These are phyloP conservation scores for Mustelus asterias DNA, from an alignment of 2,113 vertebrate genomes.

Conservation along the genomic window DNA sequence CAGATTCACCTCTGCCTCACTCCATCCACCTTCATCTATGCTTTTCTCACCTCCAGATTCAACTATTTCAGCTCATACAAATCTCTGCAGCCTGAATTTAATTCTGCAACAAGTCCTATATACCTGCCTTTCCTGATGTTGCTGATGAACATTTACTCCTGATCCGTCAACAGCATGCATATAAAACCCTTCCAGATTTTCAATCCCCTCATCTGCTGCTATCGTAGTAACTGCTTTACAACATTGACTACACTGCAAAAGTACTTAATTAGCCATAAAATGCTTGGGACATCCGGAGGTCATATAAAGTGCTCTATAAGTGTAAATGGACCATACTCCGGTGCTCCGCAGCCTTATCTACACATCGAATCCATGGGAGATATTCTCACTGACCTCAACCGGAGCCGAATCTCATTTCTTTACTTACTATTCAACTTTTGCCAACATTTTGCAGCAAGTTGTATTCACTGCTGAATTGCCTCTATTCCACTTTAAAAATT, in stretches of 20 bases:
- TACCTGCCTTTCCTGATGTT: too few species aligned
- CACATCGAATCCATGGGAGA: neutral
- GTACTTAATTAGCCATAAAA: neutral
- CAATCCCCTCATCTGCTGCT: neutral
- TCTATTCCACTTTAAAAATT: neutral
- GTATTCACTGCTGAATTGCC: neutral
- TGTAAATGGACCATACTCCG: neutral
- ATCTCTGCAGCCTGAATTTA: neutral
- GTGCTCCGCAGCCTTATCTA: neutral
- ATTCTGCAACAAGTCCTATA: neutral
- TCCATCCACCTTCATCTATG: too few species aligned
- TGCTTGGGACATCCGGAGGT: neutral
- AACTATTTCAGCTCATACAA: neutral
- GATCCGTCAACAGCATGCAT: too few species aligned
- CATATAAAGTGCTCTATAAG: neutral
- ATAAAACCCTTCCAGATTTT: neutral
- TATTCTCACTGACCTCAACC: neutral
- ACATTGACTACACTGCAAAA: neutral
- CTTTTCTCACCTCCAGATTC: neutral
- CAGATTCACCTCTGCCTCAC: neutral
- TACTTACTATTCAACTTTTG: neutral
- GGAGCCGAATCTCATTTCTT: neutral
- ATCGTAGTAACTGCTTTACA: neutral
- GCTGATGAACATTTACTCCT: too few species aligned
- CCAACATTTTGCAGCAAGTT: neutral